Conservation (phyloP, 1,140 invertebrate species). For the Cherax quadricarinatus region DNA sequence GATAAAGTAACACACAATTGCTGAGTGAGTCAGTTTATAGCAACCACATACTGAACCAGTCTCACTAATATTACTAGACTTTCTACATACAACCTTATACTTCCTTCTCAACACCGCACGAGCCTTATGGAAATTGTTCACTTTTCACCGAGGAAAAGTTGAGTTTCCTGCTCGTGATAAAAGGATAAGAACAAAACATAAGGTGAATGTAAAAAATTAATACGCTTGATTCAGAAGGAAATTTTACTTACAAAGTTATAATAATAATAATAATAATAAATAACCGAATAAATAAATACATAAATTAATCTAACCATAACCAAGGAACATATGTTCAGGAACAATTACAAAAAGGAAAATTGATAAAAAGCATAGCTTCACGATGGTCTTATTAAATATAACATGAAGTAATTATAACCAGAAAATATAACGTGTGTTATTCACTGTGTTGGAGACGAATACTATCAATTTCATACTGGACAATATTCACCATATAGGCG, state of each 20-base stretch:
- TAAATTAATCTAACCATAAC: not conserved
- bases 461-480: too few relatives aligned
- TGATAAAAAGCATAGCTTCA: too few relatives aligned
- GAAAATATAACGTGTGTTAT: too few relatives aligned
- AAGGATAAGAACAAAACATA: constrained; percentile 11
- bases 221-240: not conserved
- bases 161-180: constrained; percentile 48
- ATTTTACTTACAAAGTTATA: not conserved
- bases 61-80: not conserved
- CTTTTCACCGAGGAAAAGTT: constrained; percentile 46
- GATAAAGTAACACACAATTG: too few relatives aligned
- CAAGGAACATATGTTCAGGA: not conserved
- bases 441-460: too few relatives aligned
- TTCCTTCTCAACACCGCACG: constrained; percentile 20
- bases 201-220: not conserved
- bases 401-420: not conserved
- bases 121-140: constrained; percentile 36
- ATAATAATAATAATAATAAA: not conserved
- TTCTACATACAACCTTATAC: not conserved
- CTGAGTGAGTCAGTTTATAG: not conserved
- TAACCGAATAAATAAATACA: not conserved
- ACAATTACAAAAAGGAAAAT: not conserved
- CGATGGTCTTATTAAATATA: constrained; percentile 34
- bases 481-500: too few relatives aligned
- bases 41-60: not conserved